Evolutionary conservation across 2,797 vertebrate species (phyloP), one percentile per base, ranked within the genome.

Genomic region (Tangara arthus): DNA sequence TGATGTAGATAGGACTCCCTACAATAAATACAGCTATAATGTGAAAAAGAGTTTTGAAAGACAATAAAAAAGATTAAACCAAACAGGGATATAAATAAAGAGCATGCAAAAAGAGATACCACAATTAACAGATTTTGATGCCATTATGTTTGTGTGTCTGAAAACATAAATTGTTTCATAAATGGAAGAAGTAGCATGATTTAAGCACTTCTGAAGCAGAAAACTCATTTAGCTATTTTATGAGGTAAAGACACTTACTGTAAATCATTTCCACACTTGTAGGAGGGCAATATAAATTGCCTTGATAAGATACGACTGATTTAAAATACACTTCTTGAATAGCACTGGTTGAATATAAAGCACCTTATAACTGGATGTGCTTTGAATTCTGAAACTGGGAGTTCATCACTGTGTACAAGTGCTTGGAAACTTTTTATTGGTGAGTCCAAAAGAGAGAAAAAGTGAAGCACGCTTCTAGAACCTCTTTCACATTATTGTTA

Each of bases 151-250:
- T 94, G 83, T 93, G 86, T 61, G 72, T 68, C 76, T 95, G 57
- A 94, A 96, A 96, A 65, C 96, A 97, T 97, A 96, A 97, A 95
- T 91, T 96, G 66, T 96, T 97, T 85, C 81, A 76, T 90, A 98
- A 98, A 96, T 93, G 75, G 72, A 92, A 64, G 73, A 94, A 95
- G 86, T 79, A 90, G 39, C 7, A 79, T 95, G 95, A 97, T 96
- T 98, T 98, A 98, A 97, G 79, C 86, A 97, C 96, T 97, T 97
- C 96, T 95, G 95, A 96, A 96, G 92, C 91, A 96, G 96, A 96
- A 98, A 98, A 96, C 97, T 97, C 95, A 96, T 98, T 97, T 98
- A 97, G 89, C 82, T 97, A 52, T 97, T 98, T 98, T 98, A 98
- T 95, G 97, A 97, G 96, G 93, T 96, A 97, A 96, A 97, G 97